A percentile compares a stretch with the other conserved stretches of the same genome.
phyloP scores from a whole-genome alignment of 2,113 vertebrate species.

The Chamaetylas fuelleborni region DNA sequence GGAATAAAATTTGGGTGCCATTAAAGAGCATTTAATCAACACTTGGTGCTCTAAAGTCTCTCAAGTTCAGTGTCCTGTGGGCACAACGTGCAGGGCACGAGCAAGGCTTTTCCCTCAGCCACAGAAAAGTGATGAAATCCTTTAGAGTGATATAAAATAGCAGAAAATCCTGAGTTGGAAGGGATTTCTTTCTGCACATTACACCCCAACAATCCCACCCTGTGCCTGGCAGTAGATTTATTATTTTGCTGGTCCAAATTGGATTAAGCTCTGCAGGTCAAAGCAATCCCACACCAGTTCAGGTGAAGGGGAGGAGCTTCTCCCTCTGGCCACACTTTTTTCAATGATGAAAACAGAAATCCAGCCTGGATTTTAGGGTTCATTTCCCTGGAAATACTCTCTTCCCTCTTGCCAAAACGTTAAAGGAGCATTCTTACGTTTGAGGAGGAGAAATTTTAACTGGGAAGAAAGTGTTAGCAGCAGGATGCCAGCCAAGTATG shows the following conservation, averaged over 20 bases:
- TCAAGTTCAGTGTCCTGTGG: neutral
- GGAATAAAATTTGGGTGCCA: neutral
- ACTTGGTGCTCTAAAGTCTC: accelerated
- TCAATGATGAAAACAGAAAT: accelerated
- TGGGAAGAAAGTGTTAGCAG: neutral
- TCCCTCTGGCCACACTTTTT: accelerated
- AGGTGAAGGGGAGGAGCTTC: neutral
- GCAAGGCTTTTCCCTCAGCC: accelerated
- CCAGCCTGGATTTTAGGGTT: neutral
- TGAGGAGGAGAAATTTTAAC: neutral
- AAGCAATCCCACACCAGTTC: neutral
- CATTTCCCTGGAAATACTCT: neutral
- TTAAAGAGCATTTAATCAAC: neutral
- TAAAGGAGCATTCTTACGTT: neutral
- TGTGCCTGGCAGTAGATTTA: neutral
- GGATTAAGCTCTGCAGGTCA: neutral
- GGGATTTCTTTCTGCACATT: too few relatives aligned
- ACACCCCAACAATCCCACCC: neutral
- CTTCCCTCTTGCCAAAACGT: neutral
- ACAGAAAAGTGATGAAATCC: neutral
- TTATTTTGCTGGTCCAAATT: neutral
- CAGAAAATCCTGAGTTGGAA: neutral
- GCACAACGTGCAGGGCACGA: neutral
- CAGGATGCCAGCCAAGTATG: neutral
- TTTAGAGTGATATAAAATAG: accelerated